These are phyloP conservation scores for Agelas oroides DNA, from an alignment of 37 sponge, comb jelly and placozoan genomes.

Conservation along the genomic window DNA sequence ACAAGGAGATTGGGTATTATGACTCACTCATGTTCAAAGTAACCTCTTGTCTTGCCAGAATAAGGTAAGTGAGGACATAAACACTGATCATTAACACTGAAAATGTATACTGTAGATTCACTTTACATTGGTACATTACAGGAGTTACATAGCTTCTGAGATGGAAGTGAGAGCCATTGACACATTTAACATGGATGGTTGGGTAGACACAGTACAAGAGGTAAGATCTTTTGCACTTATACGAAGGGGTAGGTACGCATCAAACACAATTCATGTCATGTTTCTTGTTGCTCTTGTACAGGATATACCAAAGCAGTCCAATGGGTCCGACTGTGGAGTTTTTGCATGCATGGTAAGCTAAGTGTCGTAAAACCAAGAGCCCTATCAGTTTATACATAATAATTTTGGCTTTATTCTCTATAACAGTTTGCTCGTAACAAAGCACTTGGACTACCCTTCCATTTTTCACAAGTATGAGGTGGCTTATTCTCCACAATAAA, in stretches of 20 bases:
- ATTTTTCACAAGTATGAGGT: slow-evolving; percentile 65
- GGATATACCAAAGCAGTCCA: slow-evolving; percentile 91
- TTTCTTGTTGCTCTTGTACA: slow-evolving; percentile 13
- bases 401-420: background rate
- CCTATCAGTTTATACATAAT: background rate
- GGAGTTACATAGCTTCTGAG: slow-evolving; percentile 70
- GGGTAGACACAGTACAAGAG: slow-evolving; percentile 49
- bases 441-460: slow-evolving; percentile 54
- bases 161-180: slow-evolving; percentile 60
- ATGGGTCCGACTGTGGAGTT: slow-evolving; percentile 93
- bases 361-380: background rate
- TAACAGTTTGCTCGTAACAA: slow-evolving; percentile 72
- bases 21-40: slow-evolving; percentile 84
- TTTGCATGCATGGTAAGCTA: slow-evolving; percentile 84
- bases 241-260: background rate
- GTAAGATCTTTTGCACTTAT: slow-evolving; percentile 19
- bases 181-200: slow-evolving; percentile 43
- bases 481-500: background rate
- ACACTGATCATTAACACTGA: background rate
- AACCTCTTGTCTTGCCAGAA: slow-evolving; percentile 62
- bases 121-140: background rate
- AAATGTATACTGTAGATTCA: background rate
- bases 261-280: background rate
- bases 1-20: slow-evolving; percentile 71
- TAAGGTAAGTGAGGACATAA: background rate